Base-by-base conservation (phyloP, 2,113 vertebrate species). In the Pogona vitticeps region DNA sequence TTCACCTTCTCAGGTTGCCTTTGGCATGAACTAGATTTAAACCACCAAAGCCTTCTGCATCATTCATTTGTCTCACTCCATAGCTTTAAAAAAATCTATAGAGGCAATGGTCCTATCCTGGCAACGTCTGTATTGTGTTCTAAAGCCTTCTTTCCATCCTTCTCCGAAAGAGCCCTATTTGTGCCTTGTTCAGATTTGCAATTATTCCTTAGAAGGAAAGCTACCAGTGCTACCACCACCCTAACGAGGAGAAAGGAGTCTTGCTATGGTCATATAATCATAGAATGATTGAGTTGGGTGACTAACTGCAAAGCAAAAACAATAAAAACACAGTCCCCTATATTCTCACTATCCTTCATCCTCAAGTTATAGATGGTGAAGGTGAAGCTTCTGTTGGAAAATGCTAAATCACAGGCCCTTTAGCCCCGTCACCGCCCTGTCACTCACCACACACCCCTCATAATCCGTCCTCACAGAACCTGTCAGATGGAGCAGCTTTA, bases 341-440 rank as follows among this genome's bases (percentile, higher is more conserved):
- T 38, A 10, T 79, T 38, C 36, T 23, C 18, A 3, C 20, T 12
- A n/a, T 75, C 23, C 38, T 63, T 36, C 10, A 63, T 36, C 23
- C 71, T 52, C 36, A 65, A 75, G 40, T 63, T 63, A 36, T 42
- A 63, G 67, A 9, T 12, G 65, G 20, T 40, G 67, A 40, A 68
- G 36, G 20, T 20, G 14, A 36, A 80, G 33, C 40, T 42, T 0
- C 0, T 0, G 0, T 86, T 85, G 77, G 20, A 67, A 65, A 40
- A 2, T 23, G 65, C 70, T 88, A 84, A 92, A 65, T 59, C 56
- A 33, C 28, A n/a, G 59, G 76, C 56, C 83, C n/a, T 65, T 4
- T 0, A 76, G 63, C 12, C 33, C 77, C 21, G n/a, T 68, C 26
- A 12, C 59, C 13, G 52, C 2, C 26, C 77, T 76, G 63, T 86